Base-by-base conservation (phyloP, 2,797 vertebrate species). In the Parotocinclus haroldoi region DNA sequence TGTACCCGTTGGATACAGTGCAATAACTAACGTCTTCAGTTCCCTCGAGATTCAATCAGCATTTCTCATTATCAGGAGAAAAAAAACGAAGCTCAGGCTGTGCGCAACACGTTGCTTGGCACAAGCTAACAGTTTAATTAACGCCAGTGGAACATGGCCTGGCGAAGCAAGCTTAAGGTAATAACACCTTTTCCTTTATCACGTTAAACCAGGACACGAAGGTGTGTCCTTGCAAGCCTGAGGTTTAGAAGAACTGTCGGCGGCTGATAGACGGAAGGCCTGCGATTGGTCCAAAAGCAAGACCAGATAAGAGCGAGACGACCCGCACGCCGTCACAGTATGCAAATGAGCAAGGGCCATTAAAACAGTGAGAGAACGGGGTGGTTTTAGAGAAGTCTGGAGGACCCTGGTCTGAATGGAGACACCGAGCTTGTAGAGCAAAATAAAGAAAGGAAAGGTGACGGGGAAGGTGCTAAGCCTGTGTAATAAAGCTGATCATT, bases 261-360 rank as follows among this genome's bases (percentile, higher is more conserved):
- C 27, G 58, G 58, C 72, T 80, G 81, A 81, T 81, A 81, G 59
- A 59, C 38, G 51, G 37, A 48, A 48, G 46, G n/a, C 27, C 19
- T 53, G 16, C 59, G 63, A 81, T 83, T 72, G 76, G 76, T 65
- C 65, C 54, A 69, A 58, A 27, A 76, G 39, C 48, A 45, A 16
- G 46, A 64, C 68, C 79, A 66, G 89, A 90, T 90, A 89, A 89
- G 85, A 74, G 17, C 44, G 75, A 76, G 79, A 80, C 83, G 81
- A 59, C 76, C 80, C 76, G 81, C 73, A 83, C 84, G 82, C 84
- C 85, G 87, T 88, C 86, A 70, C 68, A 13, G 36, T 91, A 91
- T 91, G 90, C 87, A 88, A 92, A 92, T 92, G 84, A 91, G 85
- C 73, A 16, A 12, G 17, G 52, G 66, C 70, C 75, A 79, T 89